A percentile compares a stretch with the other conserved stretches of the same genome.
Conservation (phyloP, 2,113 vertebrate genomes). For the Parotia lawesii region DNA sequence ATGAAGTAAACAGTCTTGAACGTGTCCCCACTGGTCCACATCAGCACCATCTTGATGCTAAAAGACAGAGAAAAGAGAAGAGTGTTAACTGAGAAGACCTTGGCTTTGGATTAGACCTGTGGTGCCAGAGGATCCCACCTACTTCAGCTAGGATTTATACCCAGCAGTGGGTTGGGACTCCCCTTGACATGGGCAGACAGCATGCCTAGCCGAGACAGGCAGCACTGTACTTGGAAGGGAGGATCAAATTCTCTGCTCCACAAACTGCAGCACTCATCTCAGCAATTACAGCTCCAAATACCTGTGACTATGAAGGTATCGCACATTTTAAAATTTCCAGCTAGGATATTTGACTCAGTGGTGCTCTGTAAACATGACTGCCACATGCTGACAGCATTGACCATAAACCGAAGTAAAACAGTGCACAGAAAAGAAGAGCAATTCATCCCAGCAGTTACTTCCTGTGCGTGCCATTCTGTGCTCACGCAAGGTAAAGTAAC, state of each 20-base stretch:
- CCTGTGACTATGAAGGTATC: not conserved
- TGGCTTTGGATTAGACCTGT: not conserved
- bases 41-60: constrained; percentile 97
- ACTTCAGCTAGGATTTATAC: not conserved
- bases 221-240: not conserved
- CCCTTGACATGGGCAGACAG: not conserved
- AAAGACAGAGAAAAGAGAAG: not conserved
- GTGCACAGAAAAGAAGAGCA: not conserved
- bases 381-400: not conserved
- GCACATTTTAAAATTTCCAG: not conserved
- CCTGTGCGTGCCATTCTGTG: accelerated
- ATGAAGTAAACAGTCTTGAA: constrained; percentile 97
- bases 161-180: not conserved
- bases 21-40: constrained; percentile 96
- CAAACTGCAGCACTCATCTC: not conserved
- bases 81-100: not conserved
- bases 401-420: not conserved
- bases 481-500: not conserved
- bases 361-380: not conserved
- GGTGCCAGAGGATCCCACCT: not conserved
- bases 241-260: not conserved
- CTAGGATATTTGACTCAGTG: not conserved
- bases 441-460: not conserved
- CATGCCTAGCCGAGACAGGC: accelerated
- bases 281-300: not conserved